These are phyloP conservation scores for Pampus argenteus DNA, from an alignment of 2,797 vertebrate species.

Conservation along the genomic window DNA sequence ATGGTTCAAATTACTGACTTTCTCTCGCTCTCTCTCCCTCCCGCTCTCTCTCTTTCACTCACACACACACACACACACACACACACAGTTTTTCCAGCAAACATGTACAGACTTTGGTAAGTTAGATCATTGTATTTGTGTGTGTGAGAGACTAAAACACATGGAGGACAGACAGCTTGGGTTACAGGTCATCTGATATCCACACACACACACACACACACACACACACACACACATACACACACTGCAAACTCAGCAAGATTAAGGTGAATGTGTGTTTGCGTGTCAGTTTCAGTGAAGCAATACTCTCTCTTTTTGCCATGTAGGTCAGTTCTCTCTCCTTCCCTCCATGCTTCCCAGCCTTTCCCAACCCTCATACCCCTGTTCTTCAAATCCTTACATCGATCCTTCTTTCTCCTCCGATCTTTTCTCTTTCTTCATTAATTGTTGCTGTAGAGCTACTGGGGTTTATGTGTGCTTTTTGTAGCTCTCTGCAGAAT, in stretches of 20 bases:
- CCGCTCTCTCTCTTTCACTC: conserved; percentile 7
- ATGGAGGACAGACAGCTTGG: conserved; percentile 77
- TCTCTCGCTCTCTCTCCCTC: not conserved
- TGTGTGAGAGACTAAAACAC: conserved; percentile 58
- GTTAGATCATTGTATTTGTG: conserved; percentile 51
- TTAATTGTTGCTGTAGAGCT: not conserved
- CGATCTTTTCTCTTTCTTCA: not conserved
- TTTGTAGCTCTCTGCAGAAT: not conserved
- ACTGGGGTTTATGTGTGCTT: not conserved
- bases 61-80: conserved; percentile 17
- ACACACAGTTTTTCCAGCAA: conserved; percentile 3
- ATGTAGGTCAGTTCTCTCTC: conserved; percentile 72
- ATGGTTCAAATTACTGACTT: conserved; percentile 47
- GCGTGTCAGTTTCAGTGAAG: conserved; percentile 77
- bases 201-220: conserved; percentile 34
- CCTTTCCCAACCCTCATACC: conserved; percentile 22
- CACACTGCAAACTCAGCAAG: conserved; percentile 79
- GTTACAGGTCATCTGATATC: conserved; percentile 83
- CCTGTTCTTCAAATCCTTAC: conserved; percentile 22
- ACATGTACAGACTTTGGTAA: conserved; percentile 22
- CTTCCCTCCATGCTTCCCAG: conserved; percentile 38
- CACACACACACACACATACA: conserved; percentile 39
- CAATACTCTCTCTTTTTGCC: conserved; percentile 68
- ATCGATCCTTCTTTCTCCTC: conserved; percentile 6
- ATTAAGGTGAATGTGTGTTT: conserved; percentile 75